Evolutionary conservation across 2,797 vertebrate genomes (phyloP).

Genomic region (Mus minutoides): DNA sequence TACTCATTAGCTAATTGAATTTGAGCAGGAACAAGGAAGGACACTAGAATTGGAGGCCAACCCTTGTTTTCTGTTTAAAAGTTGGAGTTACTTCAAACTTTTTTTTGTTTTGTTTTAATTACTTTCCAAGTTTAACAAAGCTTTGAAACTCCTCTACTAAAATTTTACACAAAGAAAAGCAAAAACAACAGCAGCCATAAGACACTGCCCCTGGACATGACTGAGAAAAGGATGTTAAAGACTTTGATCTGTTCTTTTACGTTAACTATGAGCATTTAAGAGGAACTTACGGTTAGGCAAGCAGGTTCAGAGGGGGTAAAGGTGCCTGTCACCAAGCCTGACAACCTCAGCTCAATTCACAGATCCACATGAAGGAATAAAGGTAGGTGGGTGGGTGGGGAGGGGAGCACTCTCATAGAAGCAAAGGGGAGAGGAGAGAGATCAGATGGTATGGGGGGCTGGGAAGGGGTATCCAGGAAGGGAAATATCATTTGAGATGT

Average conservation of each 20-base stretch:
- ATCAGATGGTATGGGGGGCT: too few relatives aligned
- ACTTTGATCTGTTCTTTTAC: conserved; percentile 37
- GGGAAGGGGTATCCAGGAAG: too few relatives aligned
- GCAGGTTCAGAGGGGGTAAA: neutral
- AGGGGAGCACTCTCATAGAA: too few relatives aligned
- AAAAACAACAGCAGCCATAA: neutral
- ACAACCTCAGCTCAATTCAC: neutral
- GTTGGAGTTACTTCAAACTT: neutral
- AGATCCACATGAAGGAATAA: neutral
- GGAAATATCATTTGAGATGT: too few relatives aligned
- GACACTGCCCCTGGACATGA: neutral
- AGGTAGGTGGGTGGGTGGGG: too few relatives aligned
- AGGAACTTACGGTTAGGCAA: neutral
- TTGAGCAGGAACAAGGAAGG: conserved; percentile 7
- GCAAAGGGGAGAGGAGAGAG: too few relatives aligned
- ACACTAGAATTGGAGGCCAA: conserved; percentile 27
- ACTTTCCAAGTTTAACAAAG: conserved; percentile 54
- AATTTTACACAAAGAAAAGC: conserved; percentile 6
- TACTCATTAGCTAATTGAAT: neutral
- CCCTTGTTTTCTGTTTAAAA: conserved; percentile 44
- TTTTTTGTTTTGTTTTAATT: conserved; percentile 30
- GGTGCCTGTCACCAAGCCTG: neutral
- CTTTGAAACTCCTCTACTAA: conserved; percentile 3
- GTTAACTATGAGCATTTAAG: conserved; percentile 3
- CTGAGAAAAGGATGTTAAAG: neutral